Evolutionary conservation across 2,797 vertebrate genomes (phyloP).

Genomic region (Sebastolobus altivelis): DNA sequence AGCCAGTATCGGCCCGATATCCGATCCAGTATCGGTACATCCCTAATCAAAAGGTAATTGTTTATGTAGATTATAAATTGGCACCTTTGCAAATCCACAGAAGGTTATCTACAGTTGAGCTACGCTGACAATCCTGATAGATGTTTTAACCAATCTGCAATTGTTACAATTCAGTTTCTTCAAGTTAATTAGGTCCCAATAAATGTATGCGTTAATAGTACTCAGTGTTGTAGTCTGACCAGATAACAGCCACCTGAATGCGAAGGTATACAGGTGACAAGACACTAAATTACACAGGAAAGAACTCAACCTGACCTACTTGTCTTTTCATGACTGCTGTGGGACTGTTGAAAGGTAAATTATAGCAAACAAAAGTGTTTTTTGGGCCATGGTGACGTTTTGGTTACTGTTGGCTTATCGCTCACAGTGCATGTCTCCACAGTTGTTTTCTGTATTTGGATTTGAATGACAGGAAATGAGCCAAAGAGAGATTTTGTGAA

Average conservation of each 20-base stretch:
- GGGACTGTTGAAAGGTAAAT: not conserved
- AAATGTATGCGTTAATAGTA: not conserved
- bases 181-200: not conserved
- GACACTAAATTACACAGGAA: not conserved
- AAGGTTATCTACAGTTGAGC: not conserved
- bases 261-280: not conserved
- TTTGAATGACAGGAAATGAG: slow-evolving; percentile 3
- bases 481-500: not conserved
- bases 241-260: not conserved
- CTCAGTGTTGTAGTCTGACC: not conserved
- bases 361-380: not conserved
- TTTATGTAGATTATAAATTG: not conserved
- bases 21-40: no score
- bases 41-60: not conserved
- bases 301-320: not conserved
- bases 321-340: not conserved
- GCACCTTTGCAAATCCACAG: not conserved
- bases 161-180: slow-evolving; percentile 7
- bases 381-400: not conserved
- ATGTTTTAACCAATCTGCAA: slow-evolving; percentile 6
- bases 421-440: not conserved
- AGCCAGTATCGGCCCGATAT: no score
- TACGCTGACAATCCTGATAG: not conserved
- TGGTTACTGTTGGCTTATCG: not conserved
- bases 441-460: slow-evolving; percentile 13